A percentile compares a stretch with the other conserved stretches of the same genome.
These are phyloP conservation scores for Murina feae DNA, from an alignment of 2,113 vertebrate species.

Conservation along the genomic window DNA sequence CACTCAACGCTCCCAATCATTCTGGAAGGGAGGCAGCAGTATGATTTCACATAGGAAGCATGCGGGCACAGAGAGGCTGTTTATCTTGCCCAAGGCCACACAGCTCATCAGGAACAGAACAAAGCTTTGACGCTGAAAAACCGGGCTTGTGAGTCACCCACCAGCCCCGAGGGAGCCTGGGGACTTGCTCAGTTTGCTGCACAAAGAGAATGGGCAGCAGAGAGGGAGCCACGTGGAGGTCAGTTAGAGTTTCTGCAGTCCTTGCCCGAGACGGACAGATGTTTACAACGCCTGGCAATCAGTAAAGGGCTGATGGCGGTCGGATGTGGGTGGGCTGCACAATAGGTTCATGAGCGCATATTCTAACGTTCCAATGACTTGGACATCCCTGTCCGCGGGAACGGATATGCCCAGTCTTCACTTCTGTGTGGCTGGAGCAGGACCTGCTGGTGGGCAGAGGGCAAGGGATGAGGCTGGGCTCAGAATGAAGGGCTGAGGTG, in stretches of 20 bases:
- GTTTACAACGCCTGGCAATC: neutral
- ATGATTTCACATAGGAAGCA: neutral
- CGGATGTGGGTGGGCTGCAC: neutral
- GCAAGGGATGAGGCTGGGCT: neutral
- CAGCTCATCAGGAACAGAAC: neutral
- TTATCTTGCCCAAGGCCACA: neutral
- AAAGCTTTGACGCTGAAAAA: neutral
- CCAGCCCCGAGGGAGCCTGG: neutral
- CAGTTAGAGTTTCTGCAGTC: neutral
- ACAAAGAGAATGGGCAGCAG: neutral
- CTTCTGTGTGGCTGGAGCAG: neutral
- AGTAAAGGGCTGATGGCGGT: neutral
- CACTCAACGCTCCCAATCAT: neutral
- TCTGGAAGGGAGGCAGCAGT: neutral
- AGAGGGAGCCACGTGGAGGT: neutral
- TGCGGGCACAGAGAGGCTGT: neutral
- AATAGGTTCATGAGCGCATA: neutral
- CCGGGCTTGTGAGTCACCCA: neutral
- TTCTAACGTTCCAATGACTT: neutral
- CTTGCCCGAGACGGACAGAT: neutral
- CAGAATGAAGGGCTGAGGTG: neutral
- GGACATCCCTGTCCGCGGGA: neutral
- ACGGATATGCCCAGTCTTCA: neutral
- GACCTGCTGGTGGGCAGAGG: rapidly evolving
- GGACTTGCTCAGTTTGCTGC: neutral